phyloP scores from a whole-genome alignment of 2,888 invertebrate genomes.

The Hoplodrina blanda region DNA sequence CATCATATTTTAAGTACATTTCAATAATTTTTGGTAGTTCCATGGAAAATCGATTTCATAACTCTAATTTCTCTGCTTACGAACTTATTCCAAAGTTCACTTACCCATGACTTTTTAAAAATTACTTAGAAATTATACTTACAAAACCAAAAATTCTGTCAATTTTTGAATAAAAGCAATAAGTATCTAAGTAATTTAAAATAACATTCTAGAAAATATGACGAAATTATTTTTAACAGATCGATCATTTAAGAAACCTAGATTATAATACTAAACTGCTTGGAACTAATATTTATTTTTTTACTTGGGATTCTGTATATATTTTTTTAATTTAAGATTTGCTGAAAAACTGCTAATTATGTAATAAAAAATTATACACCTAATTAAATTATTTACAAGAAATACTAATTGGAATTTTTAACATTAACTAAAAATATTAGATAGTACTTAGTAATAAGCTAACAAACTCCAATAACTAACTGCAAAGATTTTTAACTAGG shows the following conservation, averaged over 20 bases:
- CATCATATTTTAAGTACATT: not conserved
- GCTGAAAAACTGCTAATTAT: not conserved
- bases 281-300: not conserved
- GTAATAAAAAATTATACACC: not conserved
- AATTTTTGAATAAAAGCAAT: not conserved
- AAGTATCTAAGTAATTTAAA: not conserved
- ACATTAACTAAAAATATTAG: not conserved
- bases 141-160: too few species aligned
- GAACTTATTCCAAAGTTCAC: not conserved
- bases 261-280: not conserved
- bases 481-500: too few species aligned
- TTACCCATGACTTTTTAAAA: not conserved
- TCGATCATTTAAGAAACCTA: not conserved
- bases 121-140: too few species aligned
- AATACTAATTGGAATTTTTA: not conserved
- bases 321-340: not conserved
- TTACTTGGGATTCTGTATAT: rapidly evolving
- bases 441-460: not conserved
- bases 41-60: not conserved
- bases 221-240: not conserved
- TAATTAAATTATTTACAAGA: not conserved
- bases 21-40: not conserved
- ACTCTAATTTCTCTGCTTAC: not conserved
- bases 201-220: not conserved
- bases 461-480: too few species aligned